phyloP scores from a whole-genome alignment of 2,113 vertebrate genomes.

The Pristiophorus japonicus region DNA sequence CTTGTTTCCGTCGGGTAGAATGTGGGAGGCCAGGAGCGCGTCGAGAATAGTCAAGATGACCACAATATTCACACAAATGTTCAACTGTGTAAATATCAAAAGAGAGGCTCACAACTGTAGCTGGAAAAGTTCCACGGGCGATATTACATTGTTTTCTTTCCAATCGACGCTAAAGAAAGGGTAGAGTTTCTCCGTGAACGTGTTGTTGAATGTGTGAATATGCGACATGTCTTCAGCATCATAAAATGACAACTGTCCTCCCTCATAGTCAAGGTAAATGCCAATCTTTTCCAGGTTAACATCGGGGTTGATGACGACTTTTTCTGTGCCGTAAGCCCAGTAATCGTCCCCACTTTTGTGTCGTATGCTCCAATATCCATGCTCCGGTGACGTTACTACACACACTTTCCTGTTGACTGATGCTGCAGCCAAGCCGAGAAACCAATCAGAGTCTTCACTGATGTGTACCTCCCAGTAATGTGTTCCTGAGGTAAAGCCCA shows the following conservation, averaged over 20 bases:
- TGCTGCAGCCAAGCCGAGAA: background rate
- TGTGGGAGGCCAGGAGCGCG: too few relatives aligned
- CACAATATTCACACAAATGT: too few relatives aligned
- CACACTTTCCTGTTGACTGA: background rate
- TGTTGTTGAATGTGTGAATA: conserved; percentile 64
- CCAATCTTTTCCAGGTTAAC: conserved; percentile 59
- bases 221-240: conserved; percentile 66
- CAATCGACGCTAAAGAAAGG: conserved; percentile 68
- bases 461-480: background rate
- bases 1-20: too few relatives aligned
- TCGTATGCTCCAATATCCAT: background rate
- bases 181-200: conserved; percentile 60
- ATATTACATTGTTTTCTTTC: conserved; percentile 53
- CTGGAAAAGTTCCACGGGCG: background rate
- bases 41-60: too few relatives aligned
- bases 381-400: background rate
- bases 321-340: background rate
- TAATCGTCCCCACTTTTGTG: background rate
- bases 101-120: background rate
- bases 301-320: conserved; percentile 43
- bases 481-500: background rate
- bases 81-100: too few relatives aligned
- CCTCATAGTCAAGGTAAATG: conserved; percentile 66
- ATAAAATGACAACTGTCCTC: conserved; percentile 68
- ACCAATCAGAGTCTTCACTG: background rate